A percentile compares a stretch with the other conserved stretches of the same genome.
Evolutionary conservation across 2,888 invertebrate genomes (phyloP).

Genomic region (Branchellion lobata): DNA sequence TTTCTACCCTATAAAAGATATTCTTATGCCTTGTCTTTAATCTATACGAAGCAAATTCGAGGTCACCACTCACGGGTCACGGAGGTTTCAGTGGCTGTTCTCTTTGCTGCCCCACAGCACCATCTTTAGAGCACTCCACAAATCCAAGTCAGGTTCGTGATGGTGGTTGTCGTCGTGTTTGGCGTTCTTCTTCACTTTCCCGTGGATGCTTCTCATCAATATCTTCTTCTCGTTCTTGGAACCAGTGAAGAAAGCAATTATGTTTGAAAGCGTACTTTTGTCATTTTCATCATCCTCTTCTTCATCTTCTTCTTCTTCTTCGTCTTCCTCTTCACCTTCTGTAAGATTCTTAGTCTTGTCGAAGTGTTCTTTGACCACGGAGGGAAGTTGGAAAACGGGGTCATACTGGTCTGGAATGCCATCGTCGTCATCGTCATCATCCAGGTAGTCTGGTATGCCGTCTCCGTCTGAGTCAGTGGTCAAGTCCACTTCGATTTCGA

Average conservation of each 20-base stretch:
- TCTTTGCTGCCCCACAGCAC: conserved; percentile 28
- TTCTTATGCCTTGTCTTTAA: too few species aligned
- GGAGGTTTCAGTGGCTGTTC: too few species aligned
- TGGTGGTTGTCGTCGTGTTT: conserved; percentile 21
- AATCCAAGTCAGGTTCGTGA: conserved; percentile 22
- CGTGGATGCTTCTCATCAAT: neutral
- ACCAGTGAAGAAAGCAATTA: neutral
- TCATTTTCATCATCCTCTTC: neutral
- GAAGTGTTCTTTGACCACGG: neutral
- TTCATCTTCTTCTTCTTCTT: neutral
- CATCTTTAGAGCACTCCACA: conserved; percentile 33
- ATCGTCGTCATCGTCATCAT: conserved; percentile 54
- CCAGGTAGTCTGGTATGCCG: conserved; percentile 55
- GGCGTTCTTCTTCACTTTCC: neutral
- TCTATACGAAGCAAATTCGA: too few species aligned
- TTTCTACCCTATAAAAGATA: too few species aligned
- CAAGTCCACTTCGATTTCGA: conserved; percentile 52
- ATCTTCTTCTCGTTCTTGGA: neutral
- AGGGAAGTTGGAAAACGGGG: conserved; percentile 34
- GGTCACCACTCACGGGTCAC: too few species aligned
- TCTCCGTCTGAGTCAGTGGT: conserved; percentile 54
- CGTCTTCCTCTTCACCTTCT: neutral
- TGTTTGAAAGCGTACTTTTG: neutral
- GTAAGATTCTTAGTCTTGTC: neutral
- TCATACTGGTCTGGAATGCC: conserved; percentile 53